phyloP scores from a whole-genome alignment of 2,113 vertebrate species.

The Dromaius novaehollandiae region DNA sequence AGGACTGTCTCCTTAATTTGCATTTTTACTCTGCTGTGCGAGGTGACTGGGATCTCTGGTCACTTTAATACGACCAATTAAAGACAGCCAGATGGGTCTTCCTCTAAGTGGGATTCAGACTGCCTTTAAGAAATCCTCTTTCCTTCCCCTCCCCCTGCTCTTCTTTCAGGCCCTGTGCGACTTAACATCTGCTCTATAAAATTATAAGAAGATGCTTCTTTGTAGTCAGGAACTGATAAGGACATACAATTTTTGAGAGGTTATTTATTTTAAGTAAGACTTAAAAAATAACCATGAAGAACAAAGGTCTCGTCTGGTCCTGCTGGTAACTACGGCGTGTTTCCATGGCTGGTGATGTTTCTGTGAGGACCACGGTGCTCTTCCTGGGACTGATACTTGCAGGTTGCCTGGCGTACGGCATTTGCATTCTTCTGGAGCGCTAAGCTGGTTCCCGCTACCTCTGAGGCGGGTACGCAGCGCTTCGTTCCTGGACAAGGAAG shows the following conservation, averaged over 20 bases:
- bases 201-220: background rate
- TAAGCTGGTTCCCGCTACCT: background rate
- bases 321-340: background rate
- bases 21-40: background rate
- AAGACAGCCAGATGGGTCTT: background rate
- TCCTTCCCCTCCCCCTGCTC: background rate
- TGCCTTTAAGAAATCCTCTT: background rate
- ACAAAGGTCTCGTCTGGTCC: background rate
- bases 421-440: rapidly evolving
- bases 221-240: background rate
- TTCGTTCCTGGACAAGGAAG: background rate
- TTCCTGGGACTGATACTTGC: background rate
- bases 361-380: background rate
- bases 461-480: rapidly evolving
- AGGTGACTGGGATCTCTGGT: background rate
- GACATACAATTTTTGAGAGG: background rate
- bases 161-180: background rate
- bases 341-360: background rate
- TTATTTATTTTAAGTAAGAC: background rate
- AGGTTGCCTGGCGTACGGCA: background rate
- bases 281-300: background rate
- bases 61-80: background rate
- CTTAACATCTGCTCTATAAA: background rate
- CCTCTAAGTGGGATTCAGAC: background rate
- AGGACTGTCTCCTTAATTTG: background rate